phyloP scores from a whole-genome alignment of 2,888 invertebrate genomes.

The Ormyrus nitidulus region DNA sequence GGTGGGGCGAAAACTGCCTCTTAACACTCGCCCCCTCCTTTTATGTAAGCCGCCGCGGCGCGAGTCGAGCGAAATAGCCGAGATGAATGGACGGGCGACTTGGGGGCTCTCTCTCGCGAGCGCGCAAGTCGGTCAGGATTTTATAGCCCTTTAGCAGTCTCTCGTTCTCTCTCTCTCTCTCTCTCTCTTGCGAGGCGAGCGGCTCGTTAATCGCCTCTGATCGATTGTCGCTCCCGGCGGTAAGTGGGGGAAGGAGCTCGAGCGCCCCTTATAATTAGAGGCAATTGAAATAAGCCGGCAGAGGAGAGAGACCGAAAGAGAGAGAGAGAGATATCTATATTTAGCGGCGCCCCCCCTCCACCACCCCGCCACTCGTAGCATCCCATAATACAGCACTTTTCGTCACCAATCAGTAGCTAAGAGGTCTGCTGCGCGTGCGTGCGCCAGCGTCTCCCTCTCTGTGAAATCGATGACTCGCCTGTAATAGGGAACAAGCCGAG shows the following conservation, averaged over 20 bases:
- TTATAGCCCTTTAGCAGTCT: not conserved
- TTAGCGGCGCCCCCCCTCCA: not conserved
- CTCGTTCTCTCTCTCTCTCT: not conserved
- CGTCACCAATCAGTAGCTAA: conserved; percentile 63
- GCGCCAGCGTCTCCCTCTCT: conserved; percentile 50
- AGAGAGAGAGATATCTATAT: conserved; percentile 27
- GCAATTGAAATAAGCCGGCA: conserved; percentile 50
- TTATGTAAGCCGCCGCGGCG: no score
- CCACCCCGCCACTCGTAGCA: conserved; percentile 15
- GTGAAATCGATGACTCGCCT: conserved; percentile 63
- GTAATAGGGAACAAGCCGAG: conserved; percentile 58
- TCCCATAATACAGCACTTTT: conserved; percentile 60
- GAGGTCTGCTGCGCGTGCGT: conserved; percentile 62
- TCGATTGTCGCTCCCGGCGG: conserved; percentile 28
- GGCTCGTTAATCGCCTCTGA: conserved; percentile 17
- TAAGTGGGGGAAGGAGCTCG: not conserved
- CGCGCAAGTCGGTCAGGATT: conserved; percentile 18
- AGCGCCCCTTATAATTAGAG: conserved; percentile 49
- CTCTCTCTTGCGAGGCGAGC: not conserved
- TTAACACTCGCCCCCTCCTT: conserved; percentile 59
- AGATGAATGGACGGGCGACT: no score
- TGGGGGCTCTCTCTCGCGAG: no score
- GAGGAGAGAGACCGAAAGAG: conserved; percentile 11
- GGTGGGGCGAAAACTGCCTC: conserved; percentile 63
- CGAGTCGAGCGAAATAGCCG: no score